Evolutionary conservation across 2,113 vertebrate genomes (phyloP).

Genomic region (Halcyon malimbica): DNA sequence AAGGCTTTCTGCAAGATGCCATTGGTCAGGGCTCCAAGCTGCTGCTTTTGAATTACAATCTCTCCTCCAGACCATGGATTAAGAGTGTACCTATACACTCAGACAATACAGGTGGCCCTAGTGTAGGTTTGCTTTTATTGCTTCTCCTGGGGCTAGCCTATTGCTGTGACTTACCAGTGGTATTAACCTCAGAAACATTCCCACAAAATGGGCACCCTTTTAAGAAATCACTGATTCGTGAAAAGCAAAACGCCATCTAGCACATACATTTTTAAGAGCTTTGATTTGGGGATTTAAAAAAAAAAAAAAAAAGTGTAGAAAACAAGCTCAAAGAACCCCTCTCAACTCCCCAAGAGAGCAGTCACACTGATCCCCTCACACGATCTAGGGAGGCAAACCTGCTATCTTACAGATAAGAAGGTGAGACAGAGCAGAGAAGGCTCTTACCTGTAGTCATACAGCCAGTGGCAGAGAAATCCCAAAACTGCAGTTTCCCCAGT

Average conservation of each 20-base stretch:
- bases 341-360: too few relatives aligned
- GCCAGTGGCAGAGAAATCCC: not conserved
- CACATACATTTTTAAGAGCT: not conserved
- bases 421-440: not conserved
- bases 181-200: not conserved
- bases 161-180: not conserved
- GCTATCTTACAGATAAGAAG: too few relatives aligned
- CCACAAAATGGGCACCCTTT: not conserved
- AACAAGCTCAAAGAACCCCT: not conserved
- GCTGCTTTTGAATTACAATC: not conserved
- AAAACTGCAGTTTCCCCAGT: not conserved
- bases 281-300: not conserved
- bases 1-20: not conserved
- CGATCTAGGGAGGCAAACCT: not conserved
- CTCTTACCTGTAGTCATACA: not conserved
- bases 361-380: not conserved
- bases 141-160: not conserved
- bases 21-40: not conserved
- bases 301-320: not conserved
- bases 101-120: not conserved
- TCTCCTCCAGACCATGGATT: not conserved
- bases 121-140: not conserved
- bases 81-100: not conserved
- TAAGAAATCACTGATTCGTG: not conserved
- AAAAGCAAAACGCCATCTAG: not conserved